Base-by-base conservation (phyloP, 2,888 invertebrate genomes). In the Dolichopus griseipennis region DNA sequence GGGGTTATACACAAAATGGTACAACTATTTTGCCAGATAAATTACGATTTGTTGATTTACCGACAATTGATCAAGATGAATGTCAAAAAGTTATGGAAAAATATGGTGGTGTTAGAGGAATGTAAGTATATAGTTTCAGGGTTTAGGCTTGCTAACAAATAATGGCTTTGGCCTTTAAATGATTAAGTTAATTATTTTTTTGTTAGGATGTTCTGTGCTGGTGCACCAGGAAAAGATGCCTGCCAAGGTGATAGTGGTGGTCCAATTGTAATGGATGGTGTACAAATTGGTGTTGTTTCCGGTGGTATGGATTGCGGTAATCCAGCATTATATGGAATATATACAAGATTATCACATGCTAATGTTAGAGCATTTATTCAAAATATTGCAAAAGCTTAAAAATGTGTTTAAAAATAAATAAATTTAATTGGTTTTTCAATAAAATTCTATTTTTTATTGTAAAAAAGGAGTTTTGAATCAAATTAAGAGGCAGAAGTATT, bases 201-300 rank as follows among this genome's bases (percentile, higher is more conserved):
- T n/a, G n/a, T n/a, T 22, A 71, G 71, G 68, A 69, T 71, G 63
- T 69, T 71, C 52, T 71, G 71, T 43, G 71, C 71, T 33, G 69
- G 68, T 22, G 67, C 37, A 41, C 68, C 67, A 20, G 69, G 69
- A n/a, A 33, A 67, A n/a, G 71, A 71, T 68, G 68, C 69, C 4
- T 71, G 71, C 41, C 69, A 68, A 64, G 71, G 71, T 41, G 71
- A 71, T 64, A 69, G 69, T 27, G 71, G 71, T 68, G 71, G 71
- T 10, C 71, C 71, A 65, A 68, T 69, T 27, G 66, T 69, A 9
- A 65, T 68, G 9, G 68, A 69, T 33, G 66, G 64, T 2, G 21
- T 65, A 18, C 71, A 71, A 66, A 69, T 71, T 65, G 71, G 71
- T 63, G 67, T 70, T 52, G 70, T 70, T 18, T 68, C 69, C 12